Base-by-base conservation (phyloP, 2,113 vertebrate genomes). In the Henicopernis longicauda region DNA sequence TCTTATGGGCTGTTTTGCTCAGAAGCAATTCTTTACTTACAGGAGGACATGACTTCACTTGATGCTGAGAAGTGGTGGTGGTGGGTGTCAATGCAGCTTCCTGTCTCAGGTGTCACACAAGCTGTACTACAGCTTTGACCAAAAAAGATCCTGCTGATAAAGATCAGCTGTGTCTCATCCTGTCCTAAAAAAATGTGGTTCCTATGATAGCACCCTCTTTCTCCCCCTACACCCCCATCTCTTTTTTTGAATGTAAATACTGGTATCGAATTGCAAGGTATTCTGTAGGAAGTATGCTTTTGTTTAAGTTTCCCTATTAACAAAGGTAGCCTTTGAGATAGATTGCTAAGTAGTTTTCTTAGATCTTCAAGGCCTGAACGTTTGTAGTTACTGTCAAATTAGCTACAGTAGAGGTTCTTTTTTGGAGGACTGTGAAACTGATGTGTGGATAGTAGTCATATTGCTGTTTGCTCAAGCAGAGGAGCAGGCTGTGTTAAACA, bases 91-190 rank as follows among this genome's bases (percentile, higher is more conserved):
- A 1, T 84, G 66, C 7, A 69, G 1, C 16, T 94, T 96, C 95
- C 90, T 88, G 40, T 20, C 62, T 49, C 40, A 58, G 66, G 82
- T 93, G 34, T 59, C n/a, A 8, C 49, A 25, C 7, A 11, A 45
- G 10, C 45, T 92, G 4, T 59, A 10, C 59, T 73, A 8, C 50
- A 78, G 50, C 63, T 85, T 85, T 9, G 14, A 66, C 85, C 32
- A 45, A 10, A 79, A 84, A 67, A 90, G 23, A 32, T 74, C 18
- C 54, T 82, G 47, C 34, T 92, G 89, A 84, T 95, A 95, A 86
- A 69, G 32, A 76, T 89, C 50, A 93, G 22, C n/a, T 70, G 13
- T 86, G 49, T 72, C 61, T 92, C 76, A 90, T 91, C 49, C 47
- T 79, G 73, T 49, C 14, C 50, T 59, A 36, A 59, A 77, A 66